phyloP scores from a whole-genome alignment of 35 echinoderm and acorn worm species.

The Heliocidaris tuberculata region DNA sequence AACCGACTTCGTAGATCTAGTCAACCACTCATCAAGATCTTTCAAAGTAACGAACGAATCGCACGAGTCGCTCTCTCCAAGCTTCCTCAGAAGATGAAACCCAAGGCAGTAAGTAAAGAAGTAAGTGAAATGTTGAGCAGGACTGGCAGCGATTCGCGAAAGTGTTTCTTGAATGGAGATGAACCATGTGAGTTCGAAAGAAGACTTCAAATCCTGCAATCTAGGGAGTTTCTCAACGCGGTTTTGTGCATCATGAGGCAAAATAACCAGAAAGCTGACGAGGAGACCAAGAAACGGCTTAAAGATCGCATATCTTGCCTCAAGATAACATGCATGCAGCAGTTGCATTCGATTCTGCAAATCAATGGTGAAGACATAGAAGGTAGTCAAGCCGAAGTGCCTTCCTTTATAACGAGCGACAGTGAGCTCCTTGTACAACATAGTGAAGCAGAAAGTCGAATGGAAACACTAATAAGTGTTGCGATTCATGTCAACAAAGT shows the following conservation, averaged over 20 bases:
- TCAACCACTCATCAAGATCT: constrained; percentile 1
- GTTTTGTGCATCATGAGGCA: not conserved
- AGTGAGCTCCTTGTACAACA: not conserved
- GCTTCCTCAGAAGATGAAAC: not conserved
- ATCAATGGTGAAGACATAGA: not conserved
- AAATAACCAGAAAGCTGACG: not conserved
- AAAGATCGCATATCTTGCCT: not conserved
- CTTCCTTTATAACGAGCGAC: not conserved
- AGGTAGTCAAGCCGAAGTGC: not conserved
- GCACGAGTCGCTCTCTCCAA: not conserved
- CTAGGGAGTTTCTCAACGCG: not conserved
- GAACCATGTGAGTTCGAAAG: constrained; percentile 23
- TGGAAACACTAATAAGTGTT: constrained; percentile 14
- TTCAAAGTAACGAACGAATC: not conserved
- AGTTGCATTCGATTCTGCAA: not conserved
- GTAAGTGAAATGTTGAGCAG: not conserved
- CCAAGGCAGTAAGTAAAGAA: not conserved
- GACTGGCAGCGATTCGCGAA: not conserved
- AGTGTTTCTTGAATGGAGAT: not conserved
- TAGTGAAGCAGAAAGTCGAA: not conserved
- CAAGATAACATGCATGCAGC: constrained; percentile 14
- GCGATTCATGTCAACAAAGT: not conserved
- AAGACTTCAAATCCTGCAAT: constrained; percentile 7
- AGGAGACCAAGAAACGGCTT: not conserved
- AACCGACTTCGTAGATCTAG: not conserved